These are phyloP conservation scores for Thaumatotibia leucotreta DNA, from an alignment of 1,140 invertebrate genomes.

Conservation along the genomic window DNA sequence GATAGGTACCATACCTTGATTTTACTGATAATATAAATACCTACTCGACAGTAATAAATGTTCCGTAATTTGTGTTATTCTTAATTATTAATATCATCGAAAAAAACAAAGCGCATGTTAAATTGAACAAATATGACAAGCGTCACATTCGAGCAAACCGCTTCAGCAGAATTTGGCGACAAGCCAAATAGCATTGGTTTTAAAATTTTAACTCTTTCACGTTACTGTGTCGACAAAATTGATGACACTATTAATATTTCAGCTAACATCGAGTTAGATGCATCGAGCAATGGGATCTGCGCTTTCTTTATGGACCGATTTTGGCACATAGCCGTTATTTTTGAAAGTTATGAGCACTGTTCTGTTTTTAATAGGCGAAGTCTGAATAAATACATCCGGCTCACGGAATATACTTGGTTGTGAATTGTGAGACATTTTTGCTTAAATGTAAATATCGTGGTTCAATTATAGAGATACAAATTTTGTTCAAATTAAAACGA, in stretches of 20 bases:
- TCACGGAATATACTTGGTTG: no score
- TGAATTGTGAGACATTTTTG: not conserved
- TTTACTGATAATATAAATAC: no score
- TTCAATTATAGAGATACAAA: no score
- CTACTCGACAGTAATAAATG: no score
- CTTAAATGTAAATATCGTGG: no score
- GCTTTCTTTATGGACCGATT: not conserved
- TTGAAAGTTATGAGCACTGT: not conserved
- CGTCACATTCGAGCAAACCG: not conserved
- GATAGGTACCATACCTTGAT: no score
- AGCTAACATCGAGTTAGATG: constrained; percentile 14
- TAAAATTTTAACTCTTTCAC: constrained; percentile 22
- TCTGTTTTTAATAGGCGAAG: not conserved
- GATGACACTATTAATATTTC: constrained; percentile 22
- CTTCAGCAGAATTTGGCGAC: not conserved
- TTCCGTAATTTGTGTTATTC: no score
- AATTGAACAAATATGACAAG: not conserved
- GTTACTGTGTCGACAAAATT: constrained; percentile 2
- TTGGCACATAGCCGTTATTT: not conserved
- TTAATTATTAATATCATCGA: not conserved
- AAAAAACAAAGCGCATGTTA: not conserved
- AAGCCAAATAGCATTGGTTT: constrained; percentile 25
- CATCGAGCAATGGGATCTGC: not conserved
- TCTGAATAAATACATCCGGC: not conserved
- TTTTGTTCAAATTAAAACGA: no score